Base-by-base conservation (phyloP, 2,888 invertebrate species). In the Cryptops parisi region DNA sequence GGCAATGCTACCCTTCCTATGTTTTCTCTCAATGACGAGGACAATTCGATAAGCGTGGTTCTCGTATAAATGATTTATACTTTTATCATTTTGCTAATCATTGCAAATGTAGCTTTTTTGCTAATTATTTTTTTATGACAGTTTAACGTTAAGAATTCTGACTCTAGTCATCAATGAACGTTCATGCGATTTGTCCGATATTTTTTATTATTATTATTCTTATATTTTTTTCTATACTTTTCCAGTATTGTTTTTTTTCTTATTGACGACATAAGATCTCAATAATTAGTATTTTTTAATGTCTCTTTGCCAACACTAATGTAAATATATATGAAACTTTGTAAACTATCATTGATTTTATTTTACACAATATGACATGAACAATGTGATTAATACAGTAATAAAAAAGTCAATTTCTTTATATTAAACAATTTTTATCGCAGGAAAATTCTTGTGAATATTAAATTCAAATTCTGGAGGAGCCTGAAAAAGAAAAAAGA, bases 401-500 rank as follows among this genome's bases (percentile, higher is more conserved):
- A n/a, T n/a, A n/a, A n/a, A n/a, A n/a, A n/a, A 22, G 25, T 47
- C 5, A 12, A 26, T 47, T 45, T 12, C 9, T 19, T 49, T 49
- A 15, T 27, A 22, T 60, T 57, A 62, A 19, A 47, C 52, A 46
- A 66, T 60, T 74, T 88, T 93, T 56, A 94, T 88, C 52, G 91
- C 81, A 54, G 94, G 91, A 69, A 90, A 94, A 69, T 89, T 83
- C 67, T 81, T 81, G 71, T 91, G 90, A 62, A 78, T 78, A 41
- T 84, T 80, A 68, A 94, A 94, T 67, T 91, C 91, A 68, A 94
- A 94, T 61, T 88, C 84, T 1, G 91, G 89, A 9, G 87, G 84
- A 21, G 60, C 61, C 68, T 68, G 62, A 53, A 61, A 62, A 27
- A 51, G 45, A 53, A 38, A 54, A 56, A 47, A n/a, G n/a, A n/a